phyloP scores from a whole-genome alignment of 2,888 invertebrate species.

The Agonopterix subpropinquella region DNA sequence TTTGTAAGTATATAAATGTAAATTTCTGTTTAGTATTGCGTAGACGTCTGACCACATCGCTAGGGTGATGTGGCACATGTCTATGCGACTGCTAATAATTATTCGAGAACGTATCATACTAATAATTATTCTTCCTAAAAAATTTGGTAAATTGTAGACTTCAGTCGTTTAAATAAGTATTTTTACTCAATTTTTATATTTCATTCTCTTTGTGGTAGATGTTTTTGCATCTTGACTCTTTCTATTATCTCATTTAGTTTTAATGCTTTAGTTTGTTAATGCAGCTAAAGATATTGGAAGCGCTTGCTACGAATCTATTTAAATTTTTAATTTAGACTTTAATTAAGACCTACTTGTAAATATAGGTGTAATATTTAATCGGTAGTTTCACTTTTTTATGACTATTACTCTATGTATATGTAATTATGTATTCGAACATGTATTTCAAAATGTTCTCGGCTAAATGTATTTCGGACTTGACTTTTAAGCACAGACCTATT shows the following conservation, averaged over 20 bases:
- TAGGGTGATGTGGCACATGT: conserved; percentile 69
- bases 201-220: neutral
- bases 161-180: too few relatives aligned
- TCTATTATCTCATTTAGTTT: conserved; percentile 19
- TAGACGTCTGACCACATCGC: conserved; percentile 72
- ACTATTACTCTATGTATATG: conserved; percentile 9
- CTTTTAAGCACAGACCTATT: conserved; percentile 25
- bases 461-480: conserved; percentile 33
- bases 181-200: neutral
- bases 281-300: conserved; percentile 40
- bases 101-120: conserved; percentile 6
- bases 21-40: conserved; percentile 35
- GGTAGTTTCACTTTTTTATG: conserved; percentile 55
- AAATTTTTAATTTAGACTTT: conserved; percentile 43
- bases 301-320: conserved; percentile 58
- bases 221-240: neutral
- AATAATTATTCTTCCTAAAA: too few relatives aligned
- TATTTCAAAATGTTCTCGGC: conserved; percentile 24
- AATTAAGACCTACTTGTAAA: conserved; percentile 61
- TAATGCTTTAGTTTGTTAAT: conserved; percentile 34
- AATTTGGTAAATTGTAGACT: too few relatives aligned
- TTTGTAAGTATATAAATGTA: conserved; percentile 5
- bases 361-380: conserved; percentile 70
- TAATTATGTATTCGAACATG: conserved; percentile 10
- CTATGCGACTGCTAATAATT: conserved; percentile 48